phyloP scores from a whole-genome alignment of 2,888 invertebrate genomes.

The Pachydiplax longipennis region DNA sequence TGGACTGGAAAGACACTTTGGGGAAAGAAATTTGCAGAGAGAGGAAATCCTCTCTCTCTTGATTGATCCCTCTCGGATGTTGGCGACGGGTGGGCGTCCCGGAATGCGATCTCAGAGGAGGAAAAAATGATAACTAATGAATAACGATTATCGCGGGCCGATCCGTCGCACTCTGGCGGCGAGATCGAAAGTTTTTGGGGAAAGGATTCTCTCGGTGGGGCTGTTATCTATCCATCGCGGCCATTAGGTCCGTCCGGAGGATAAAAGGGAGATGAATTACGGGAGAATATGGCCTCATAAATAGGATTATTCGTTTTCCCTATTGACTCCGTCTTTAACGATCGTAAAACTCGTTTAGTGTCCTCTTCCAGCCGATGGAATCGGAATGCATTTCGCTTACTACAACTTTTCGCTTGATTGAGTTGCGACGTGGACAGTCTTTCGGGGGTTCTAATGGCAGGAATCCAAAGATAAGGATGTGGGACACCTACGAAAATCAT shows the following conservation, averaged over 20 bases:
- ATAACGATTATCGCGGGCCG: background rate
- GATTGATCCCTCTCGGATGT: background rate
- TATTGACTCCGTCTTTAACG: background rate
- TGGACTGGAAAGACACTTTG: background rate
- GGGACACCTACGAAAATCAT: too few relatives aligned
- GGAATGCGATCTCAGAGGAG: background rate
- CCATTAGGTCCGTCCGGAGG: background rate
- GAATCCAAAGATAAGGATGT: too few relatives aligned
- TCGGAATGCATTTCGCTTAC: background rate
- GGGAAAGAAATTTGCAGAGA: background rate
- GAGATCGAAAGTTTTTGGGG: background rate
- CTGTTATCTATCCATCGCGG: background rate
- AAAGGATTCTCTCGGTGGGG: background rate
- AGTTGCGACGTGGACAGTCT: too few relatives aligned
- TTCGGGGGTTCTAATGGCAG: too few relatives aligned
- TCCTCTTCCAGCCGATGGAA: background rate
- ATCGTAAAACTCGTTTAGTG: background rate
- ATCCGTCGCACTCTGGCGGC: background rate
- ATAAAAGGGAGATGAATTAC: background rate
- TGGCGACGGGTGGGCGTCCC: background rate
- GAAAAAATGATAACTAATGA: constrained; percentile 1
- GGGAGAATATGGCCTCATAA: background rate
- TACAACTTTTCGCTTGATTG: too few relatives aligned
- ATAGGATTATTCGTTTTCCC: background rate
- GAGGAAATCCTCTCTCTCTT: background rate